phyloP scores from a whole-genome alignment of 2,113 vertebrate species.

The Perca schrenkii region DNA sequence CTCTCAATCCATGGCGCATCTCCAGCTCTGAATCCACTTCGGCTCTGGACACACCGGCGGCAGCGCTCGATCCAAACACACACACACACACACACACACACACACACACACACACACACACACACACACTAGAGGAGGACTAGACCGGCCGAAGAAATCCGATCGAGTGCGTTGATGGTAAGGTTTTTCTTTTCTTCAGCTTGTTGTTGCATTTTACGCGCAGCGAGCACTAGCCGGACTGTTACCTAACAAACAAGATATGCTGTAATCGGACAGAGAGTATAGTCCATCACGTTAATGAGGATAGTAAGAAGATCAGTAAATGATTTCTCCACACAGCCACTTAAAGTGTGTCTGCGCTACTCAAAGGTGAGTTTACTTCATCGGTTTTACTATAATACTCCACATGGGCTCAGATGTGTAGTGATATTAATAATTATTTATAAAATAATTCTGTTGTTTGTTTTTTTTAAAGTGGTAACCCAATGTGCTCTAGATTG shows the following conservation, averaged over 20 bases:
- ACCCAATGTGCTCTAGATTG: neutral
- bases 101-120: neutral
- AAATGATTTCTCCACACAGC: neutral
- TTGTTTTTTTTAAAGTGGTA: neutral
- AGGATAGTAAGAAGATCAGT: neutral
- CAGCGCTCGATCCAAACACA: slow-evolving; percentile 21
- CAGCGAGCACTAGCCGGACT: neutral
- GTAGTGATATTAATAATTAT: neutral
- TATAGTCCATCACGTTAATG: neutral
- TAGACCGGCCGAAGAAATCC: slow-evolving; percentile 38
- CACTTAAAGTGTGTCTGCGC: slow-evolving; percentile 25
- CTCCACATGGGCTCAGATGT: neutral
- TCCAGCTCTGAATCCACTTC: slow-evolving; percentile 57
- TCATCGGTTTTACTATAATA: neutral
- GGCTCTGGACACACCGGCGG: slow-evolving; percentile 46
- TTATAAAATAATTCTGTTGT: neutral
- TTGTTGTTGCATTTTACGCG: slow-evolving; percentile 30
- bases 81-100: slow-evolving; percentile 6
- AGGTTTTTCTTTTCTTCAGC: slow-evolving; percentile 9
- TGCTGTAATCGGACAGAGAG: neutral
- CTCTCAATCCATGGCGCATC: slow-evolving; percentile 60
- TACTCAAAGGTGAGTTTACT: slow-evolving; percentile 33
- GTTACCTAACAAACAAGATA: neutral
- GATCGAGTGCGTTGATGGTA: slow-evolving; percentile 63
- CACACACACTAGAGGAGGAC: slow-evolving; percentile 18